Percentiles rank a stretch among this genome's conserved stretches.
Evolutionary conservation across 2,888 invertebrate genomes (phyloP).

Genomic region (Dicycla oo): DNA sequence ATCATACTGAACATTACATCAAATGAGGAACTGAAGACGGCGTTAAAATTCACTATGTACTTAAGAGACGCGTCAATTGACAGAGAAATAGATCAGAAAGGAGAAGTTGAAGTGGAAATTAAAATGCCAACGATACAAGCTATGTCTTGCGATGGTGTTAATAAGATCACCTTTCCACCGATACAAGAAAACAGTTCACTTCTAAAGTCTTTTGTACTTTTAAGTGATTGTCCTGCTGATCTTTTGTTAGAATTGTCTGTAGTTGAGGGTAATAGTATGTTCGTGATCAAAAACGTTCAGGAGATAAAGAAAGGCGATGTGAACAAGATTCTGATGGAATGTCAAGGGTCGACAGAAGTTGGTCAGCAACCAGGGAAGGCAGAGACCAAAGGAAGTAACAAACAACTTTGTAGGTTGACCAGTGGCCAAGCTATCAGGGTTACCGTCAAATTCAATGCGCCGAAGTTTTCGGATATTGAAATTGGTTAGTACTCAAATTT

Average conservation of each 20-base stretch:
- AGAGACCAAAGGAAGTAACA: constrained; percentile 76
- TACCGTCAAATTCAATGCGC: constrained; percentile 79
- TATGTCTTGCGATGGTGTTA: constrained; percentile 82
- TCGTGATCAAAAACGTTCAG: constrained; percentile 81
- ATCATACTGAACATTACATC: constrained; percentile 80
- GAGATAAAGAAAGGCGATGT: constrained; percentile 84
- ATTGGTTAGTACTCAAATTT: constrained; percentile 65
- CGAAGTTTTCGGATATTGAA: constrained; percentile 76
- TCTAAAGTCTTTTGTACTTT: constrained; percentile 79
- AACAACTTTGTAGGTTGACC: constrained; percentile 82
- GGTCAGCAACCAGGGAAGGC: constrained; percentile 64
- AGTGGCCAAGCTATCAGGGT: constrained; percentile 83
- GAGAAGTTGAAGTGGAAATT: constrained; percentile 75
- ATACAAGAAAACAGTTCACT: constrained; percentile 74
- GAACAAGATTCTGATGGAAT: constrained; percentile 80
- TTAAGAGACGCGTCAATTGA: constrained; percentile 83
- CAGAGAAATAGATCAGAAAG: constrained; percentile 76
- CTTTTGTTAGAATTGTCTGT: constrained; percentile 80
- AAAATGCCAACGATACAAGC: constrained; percentile 84
- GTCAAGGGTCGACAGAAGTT: constrained; percentile 73
- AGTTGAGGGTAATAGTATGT: constrained; percentile 77
- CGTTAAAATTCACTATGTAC: constrained; percentile 75
- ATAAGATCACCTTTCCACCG: constrained; percentile 79
- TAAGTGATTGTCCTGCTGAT: constrained; percentile 83
- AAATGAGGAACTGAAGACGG: constrained; percentile 75